Conservation (phyloP, 2,888 invertebrate genomes). For the Phortica magna region DNA sequence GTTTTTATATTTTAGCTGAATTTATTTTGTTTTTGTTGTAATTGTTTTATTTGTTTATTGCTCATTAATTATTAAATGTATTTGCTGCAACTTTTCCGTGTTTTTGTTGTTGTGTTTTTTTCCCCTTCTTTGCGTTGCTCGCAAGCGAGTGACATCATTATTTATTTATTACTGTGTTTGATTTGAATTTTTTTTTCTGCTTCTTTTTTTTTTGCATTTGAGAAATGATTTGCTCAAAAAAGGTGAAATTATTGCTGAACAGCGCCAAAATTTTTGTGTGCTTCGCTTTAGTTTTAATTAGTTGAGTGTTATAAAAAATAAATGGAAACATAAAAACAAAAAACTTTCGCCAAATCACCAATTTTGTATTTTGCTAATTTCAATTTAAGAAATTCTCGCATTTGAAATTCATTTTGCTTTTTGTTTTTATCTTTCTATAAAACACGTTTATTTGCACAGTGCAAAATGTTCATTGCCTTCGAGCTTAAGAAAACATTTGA, state of each 20-base stretch:
- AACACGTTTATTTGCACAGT: not conserved
- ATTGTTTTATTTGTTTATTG: not conserved
- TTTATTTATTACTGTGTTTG: slow-evolving; percentile 14
- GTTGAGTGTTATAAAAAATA: too few species aligned
- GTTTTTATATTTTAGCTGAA: not conserved
- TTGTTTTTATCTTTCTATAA: not conserved
- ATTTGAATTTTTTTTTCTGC: not conserved
- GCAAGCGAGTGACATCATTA: slow-evolving; percentile 13
- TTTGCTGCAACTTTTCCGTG: not conserved
- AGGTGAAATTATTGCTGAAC: slow-evolving; percentile 1
- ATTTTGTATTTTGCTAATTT: slow-evolving; percentile 17
- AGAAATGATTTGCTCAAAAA: slow-evolving; percentile 3
- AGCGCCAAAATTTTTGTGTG: not conserved
- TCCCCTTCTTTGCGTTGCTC: not conserved
- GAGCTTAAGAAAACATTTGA: too few species aligned
- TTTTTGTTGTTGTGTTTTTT: not conserved
- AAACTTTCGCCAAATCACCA: slow-evolving; percentile 4
- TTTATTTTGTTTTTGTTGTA: not conserved
- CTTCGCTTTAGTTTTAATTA: too few species aligned
- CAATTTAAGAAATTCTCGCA: not conserved
- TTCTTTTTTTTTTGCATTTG: not conserved
- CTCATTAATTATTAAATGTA: not conserved
- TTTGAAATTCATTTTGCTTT: not conserved
- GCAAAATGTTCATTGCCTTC: not conserved
- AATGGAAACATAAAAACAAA: too few species aligned